Conservation (phyloP, 2,797 vertebrate species). For the Peromyscus eremicus region DNA sequence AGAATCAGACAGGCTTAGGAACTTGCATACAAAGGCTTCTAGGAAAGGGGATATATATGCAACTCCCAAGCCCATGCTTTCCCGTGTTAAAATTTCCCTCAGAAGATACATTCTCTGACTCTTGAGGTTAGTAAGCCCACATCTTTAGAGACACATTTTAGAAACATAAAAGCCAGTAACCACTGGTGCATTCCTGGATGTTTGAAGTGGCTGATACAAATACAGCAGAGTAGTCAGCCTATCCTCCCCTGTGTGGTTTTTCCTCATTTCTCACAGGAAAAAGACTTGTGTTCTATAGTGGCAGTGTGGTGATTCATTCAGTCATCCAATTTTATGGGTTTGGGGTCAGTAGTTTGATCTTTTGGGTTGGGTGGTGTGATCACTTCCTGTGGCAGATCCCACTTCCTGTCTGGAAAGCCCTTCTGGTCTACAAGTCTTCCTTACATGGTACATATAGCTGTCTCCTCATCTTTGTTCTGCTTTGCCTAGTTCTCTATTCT, state of each 20-base stretch:
- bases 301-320: neutral
- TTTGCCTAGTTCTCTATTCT: constrained; percentile 27
- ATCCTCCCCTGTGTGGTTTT: neutral
- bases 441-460: neutral
- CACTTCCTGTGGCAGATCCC: neutral
- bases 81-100: neutral
- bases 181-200: neutral
- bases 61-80: constrained; percentile 23
- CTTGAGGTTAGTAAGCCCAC: neutral
- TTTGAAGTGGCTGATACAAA: neutral
- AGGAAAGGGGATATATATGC: neutral
- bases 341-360: neutral
- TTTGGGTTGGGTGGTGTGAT: neutral
- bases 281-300: neutral
- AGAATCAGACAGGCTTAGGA: constrained; percentile 30
- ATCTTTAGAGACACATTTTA: neutral
- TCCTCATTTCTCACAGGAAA: neutral
- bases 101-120: constrained; percentile 28
- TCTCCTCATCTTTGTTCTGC: constrained; percentile 3
- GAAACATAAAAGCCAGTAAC: neutral
- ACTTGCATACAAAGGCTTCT: neutral
- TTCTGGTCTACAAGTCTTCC: neutral
- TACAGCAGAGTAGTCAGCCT: neutral
- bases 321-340: neutral
- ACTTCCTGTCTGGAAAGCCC: neutral